phyloP scores from a whole-genome alignment of 2,888 invertebrate species.

The Eupithecia abbreviata region DNA sequence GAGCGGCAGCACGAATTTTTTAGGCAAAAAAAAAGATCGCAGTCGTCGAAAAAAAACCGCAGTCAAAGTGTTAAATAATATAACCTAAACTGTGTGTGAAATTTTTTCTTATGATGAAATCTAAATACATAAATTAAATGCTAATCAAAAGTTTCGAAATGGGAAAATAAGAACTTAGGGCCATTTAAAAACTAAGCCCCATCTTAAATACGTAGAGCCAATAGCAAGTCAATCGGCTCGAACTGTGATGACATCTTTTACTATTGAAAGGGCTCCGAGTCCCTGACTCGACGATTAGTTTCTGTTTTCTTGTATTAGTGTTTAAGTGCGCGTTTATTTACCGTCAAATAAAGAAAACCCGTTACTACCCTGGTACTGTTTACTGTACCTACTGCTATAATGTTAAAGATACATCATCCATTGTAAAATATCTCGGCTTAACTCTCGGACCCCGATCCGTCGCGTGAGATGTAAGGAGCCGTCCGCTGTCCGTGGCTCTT shows the following conservation, averaged over 20 bases:
- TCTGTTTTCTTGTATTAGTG: neutral
- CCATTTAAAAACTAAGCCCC: no score
- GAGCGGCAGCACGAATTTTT: no score
- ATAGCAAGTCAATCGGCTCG: no score
- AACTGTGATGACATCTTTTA: no score
- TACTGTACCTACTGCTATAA: neutral
- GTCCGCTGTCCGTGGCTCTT: neutral
- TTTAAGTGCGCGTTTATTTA: neutral
- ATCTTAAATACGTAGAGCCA: no score
- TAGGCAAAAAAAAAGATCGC: no score
- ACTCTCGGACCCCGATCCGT: neutral
- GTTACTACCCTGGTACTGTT: neutral
- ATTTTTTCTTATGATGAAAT: neutral
- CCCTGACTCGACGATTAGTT: no score
- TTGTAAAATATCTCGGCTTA: neutral
- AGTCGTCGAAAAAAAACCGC: no score
- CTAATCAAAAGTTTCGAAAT: neutral
- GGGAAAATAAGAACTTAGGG: no score
- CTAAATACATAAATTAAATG: neutral
- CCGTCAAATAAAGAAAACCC: neutral
- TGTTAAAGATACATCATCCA: neutral
- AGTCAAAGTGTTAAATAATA: no score
- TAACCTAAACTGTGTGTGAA: neutral
- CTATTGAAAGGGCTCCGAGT: no score
- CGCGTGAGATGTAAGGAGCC: slow-evolving; percentile 7